Base-by-base conservation (phyloP, 2,113 vertebrate species). In the Callionymus lyra region DNA sequence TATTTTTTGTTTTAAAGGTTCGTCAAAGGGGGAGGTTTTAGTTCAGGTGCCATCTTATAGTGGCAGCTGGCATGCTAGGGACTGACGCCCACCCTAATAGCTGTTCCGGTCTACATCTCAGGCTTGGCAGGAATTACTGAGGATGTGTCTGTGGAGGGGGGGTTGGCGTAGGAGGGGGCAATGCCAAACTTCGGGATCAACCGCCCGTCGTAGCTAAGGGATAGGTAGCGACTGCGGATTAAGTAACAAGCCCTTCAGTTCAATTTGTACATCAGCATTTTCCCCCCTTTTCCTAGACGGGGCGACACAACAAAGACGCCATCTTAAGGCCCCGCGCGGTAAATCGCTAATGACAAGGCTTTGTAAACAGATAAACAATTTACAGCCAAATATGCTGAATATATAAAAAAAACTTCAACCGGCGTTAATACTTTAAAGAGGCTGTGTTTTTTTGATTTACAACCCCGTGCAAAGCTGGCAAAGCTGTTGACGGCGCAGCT, bases 241-340 rank as follows among this genome's bases (percentile, higher is more conserved):
- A 87, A 76, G 60, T 57, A 63, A 66, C 75, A 85, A 82, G 84
- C 80, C 54, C 84, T 84, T 87, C 84, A 82, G 41, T 84, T 81
- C 74, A 74, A 86, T 84, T 86, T 86, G 80, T 83, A 82, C 80
- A 77, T 84, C 84, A 86, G 84, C 74, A 83, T 86, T 84, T 82
- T 42, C 54, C 31, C 3, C 38, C 46, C 83, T 82, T 42, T 53
- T 21, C 3, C 38, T 44, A 46, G 69, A 61, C 53, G 44, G 49
- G n/a, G 50, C 18, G 21, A 14, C 63, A 63, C 66, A 69, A 72
- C 73, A 74, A 64, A n/a, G 43, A 38, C 16, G 15, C 15, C 69
- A 63, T 75, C 70, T 74, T 72, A 74, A 77, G 50, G 71, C 63
- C 72, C 56, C 42, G n/a, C 16, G 54, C 64, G 82, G 80, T 85